Percentiles rank a stretch among this genome's conserved stretches.
These are phyloP conservation scores for Vanessa cardui DNA, from an alignment of 2,888 invertebrate genomes.

Conservation along the genomic window DNA sequence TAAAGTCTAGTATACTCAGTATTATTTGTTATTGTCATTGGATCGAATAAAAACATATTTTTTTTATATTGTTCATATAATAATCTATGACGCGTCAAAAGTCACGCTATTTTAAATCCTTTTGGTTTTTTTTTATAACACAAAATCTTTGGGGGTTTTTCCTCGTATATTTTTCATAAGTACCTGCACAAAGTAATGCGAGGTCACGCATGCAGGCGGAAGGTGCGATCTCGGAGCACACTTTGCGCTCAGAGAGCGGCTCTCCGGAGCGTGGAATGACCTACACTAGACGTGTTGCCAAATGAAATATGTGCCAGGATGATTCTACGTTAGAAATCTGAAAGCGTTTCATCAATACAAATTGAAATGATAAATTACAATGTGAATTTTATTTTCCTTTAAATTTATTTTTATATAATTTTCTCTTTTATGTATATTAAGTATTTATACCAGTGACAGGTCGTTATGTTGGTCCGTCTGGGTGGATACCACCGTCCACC, in stretches of 20 bases:
- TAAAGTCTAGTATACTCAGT: too few relatives aligned
- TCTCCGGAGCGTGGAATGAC: slow-evolving; percentile 54
- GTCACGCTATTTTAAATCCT: too few relatives aligned
- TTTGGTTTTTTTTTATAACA: background rate
- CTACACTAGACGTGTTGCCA: slow-evolving; percentile 39
- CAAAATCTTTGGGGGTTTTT: slow-evolving; percentile 25
- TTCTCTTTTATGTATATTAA: too few relatives aligned
- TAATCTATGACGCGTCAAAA: background rate
- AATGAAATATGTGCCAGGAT: slow-evolving; percentile 22
- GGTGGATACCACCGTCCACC: too few relatives aligned
- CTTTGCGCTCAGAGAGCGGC: slow-evolving; percentile 45
- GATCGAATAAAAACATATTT: too few relatives aligned
- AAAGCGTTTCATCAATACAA: background rate
- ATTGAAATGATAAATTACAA: background rate
- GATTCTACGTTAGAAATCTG: slow-evolving; percentile 1
- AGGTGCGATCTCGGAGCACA: slow-evolving; percentile 50
- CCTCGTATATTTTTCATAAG: slow-evolving; percentile 31
- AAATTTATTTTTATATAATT: too few relatives aligned
- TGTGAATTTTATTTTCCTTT: too few relatives aligned
- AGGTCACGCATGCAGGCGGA: slow-evolving; percentile 57
- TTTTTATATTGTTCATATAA: too few relatives aligned
- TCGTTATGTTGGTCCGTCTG: too few relatives aligned
- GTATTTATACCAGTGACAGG: too few relatives aligned
- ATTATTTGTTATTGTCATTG: too few relatives aligned
- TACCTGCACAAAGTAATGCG: slow-evolving; percentile 49